These are phyloP conservation scores for Pararge aegeria DNA, from an alignment of 1,140 invertebrate genomes.

Conservation along the genomic window DNA sequence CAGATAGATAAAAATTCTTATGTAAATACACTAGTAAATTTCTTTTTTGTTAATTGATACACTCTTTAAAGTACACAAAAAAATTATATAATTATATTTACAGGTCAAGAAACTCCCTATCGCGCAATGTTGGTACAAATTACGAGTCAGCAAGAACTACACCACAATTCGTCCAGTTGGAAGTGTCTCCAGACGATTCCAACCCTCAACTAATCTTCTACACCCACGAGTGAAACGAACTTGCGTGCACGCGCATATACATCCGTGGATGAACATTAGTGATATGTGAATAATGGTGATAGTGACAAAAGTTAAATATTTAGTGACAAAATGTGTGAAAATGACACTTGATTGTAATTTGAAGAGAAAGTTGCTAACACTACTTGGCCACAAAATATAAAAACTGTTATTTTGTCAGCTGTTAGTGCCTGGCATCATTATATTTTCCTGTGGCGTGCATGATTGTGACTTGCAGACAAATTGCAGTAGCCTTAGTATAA, in stretches of 20 bases:
- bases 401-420: no score
- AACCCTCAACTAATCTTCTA: constrained; percentile 72
- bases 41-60: no score
- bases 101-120: constrained; percentile 71
- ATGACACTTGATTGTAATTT: not conserved
- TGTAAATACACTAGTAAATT: no score
- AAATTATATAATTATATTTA: constrained; percentile 32
- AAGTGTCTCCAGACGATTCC: constrained; percentile 67
- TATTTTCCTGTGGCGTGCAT: no score
- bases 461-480: no score
- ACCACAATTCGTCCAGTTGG: constrained; percentile 65
- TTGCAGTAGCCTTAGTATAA: no score
- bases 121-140: constrained; percentile 50
- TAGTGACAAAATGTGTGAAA: not conserved
- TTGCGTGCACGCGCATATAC: constrained; percentile 1
- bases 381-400: no score
- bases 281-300: not conserved
- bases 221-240: constrained; percentile 55
- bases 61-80: no score
- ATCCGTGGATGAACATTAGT: constrained; percentile 10
- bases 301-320: not conserved
- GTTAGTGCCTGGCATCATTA: no score
- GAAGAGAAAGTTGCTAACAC: no score
- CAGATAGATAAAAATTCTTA: no score
- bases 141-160: constrained; percentile 70